Evolutionary conservation across 2,113 vertebrate genomes (phyloP).

Genomic region (Triplophysa rosa): DNA sequence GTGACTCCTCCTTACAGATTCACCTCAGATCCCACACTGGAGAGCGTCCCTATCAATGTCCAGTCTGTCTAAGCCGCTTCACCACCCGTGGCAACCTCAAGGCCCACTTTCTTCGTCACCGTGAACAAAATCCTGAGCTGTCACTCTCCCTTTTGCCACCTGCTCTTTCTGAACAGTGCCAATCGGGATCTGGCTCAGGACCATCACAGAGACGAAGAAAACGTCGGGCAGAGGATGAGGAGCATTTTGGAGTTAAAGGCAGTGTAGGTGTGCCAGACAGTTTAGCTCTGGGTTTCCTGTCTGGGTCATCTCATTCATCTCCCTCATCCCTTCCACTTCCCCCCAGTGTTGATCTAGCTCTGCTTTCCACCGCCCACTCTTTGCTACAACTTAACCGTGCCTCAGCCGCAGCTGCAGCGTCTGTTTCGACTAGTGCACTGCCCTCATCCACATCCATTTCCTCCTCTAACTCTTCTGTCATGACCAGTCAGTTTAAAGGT

Average conservation of each 20-base stretch:
- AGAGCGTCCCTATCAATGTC: slow-evolving; percentile 90
- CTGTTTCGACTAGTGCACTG: slow-evolving; percentile 65
- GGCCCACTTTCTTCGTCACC: slow-evolving; percentile 89
- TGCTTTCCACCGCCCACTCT: slow-evolving; percentile 78
- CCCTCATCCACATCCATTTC: slow-evolving; percentile 61
- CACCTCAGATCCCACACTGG: slow-evolving; percentile 91
- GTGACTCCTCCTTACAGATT: slow-evolving; percentile 91
- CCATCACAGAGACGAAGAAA: slow-evolving; percentile 73
- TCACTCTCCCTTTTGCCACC: slow-evolving; percentile 88
- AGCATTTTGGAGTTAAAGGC: slow-evolving; percentile 71
- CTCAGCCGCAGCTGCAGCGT: slow-evolving; percentile 70
- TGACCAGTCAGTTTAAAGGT: slow-evolving; percentile 71
- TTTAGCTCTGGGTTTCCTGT: slow-evolving; percentile 72
- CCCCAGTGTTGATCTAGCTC: slow-evolving; percentile 77
- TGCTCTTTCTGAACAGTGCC: slow-evolving; percentile 68
- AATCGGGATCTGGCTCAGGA: slow-evolving; percentile 67
- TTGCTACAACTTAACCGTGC: slow-evolving; percentile 76
- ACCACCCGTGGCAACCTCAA: slow-evolving; percentile 92
- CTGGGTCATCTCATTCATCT: slow-evolving; percentile 66
- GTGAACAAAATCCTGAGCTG: slow-evolving; percentile 88
- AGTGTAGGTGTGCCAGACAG: slow-evolving; percentile 68
- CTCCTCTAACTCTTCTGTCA: slow-evolving; percentile 71
- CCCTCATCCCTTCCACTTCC: slow-evolving; percentile 76
- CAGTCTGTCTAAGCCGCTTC: slow-evolving; percentile 89
- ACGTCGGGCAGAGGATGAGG: slow-evolving; percentile 74